Percentiles rank a stretch among this genome's conserved stretches.
Evolutionary conservation across 2,113 vertebrate genomes (phyloP).

Genomic region (Plotosus lineatus): DNA sequence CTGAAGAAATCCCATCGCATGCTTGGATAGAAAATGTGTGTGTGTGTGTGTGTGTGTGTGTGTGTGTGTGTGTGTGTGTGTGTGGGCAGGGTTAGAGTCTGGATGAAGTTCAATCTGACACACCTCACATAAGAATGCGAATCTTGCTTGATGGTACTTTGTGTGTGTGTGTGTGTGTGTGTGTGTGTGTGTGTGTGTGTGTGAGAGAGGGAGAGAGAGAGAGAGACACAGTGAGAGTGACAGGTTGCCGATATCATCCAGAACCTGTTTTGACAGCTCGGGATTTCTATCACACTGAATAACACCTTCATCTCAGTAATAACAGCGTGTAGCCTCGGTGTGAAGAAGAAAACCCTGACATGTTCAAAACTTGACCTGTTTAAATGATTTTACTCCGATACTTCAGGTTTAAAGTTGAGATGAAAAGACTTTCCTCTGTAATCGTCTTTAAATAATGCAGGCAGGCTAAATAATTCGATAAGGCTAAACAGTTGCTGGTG

Average conservation of each 20-base stretch:
- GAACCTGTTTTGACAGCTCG: slow-evolving; percentile 21
- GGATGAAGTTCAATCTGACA: slow-evolving; percentile 34
- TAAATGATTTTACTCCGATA: background rate
- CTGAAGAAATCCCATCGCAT: background rate
- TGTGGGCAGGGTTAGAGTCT: slow-evolving; percentile 12
- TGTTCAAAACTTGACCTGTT: background rate
- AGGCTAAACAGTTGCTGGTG: background rate
- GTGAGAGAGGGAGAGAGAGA: background rate
- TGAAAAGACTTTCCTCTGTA: background rate
- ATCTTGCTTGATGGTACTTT: background rate
- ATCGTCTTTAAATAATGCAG: background rate
- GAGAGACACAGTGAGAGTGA: background rate
- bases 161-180: background rate
- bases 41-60: slow-evolving; percentile 45
- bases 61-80: slow-evolving; percentile 34
- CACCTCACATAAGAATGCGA: slow-evolving; percentile 42
- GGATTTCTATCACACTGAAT: background rate
- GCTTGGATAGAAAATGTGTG: slow-evolving; percentile 33
- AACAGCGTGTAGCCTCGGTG: background rate
- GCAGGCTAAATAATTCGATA: background rate
- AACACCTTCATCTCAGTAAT: slow-evolving; percentile 15
- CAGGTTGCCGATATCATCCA: slow-evolving; percentile 25
- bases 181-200: slow-evolving; percentile 22
- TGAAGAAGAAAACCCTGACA: background rate
- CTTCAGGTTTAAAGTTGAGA: background rate